Conservation (phyloP, 1,140 invertebrate genomes). For the Rhynchophorus ferrugineus region DNA sequence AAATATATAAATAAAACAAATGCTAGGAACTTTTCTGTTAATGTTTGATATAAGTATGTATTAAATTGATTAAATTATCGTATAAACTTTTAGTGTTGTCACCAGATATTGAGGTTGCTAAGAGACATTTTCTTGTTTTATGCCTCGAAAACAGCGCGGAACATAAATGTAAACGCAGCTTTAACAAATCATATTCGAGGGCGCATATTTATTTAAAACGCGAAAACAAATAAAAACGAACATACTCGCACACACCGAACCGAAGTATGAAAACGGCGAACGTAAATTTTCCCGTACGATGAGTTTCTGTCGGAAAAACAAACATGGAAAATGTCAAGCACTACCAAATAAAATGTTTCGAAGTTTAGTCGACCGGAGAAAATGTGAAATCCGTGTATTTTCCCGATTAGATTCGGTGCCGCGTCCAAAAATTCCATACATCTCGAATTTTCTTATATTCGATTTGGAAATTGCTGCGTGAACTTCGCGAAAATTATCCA, state of each 20-base stretch:
- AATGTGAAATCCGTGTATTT: constrained; percentile 16
- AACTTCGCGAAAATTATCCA: constrained; percentile 3
- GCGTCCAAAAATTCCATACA: constrained; percentile 10
- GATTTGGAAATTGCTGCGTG: constrained; percentile 6
- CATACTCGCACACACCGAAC: constrained; percentile 5
- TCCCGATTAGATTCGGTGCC: constrained; percentile 9
- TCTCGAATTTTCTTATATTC: constrained; percentile 3
- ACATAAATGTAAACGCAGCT: constrained; percentile 3
- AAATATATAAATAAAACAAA: too few species aligned
- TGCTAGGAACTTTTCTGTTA: too few species aligned
- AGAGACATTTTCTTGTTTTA: not conserved
- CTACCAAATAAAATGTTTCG: constrained; percentile 18
- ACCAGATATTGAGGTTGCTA: too few species aligned
- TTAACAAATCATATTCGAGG: constrained; percentile 10
- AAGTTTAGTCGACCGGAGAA: constrained; percentile 13
- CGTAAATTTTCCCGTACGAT: constrained; percentile 18
- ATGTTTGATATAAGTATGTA: too few species aligned
- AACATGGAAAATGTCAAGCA: constrained; percentile 14
- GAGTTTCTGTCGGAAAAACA: constrained; percentile 16
- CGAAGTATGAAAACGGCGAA: constrained; percentile 14
- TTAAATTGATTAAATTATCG: too few species aligned
- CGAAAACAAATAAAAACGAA: constrained; percentile 9
- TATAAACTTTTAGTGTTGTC: too few species aligned
- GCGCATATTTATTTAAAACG: constrained; percentile 16
- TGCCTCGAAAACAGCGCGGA: not conserved